Base-by-base conservation (phyloP, 1,140 invertebrate species). In the Meloidogyne floridensis region DNA sequence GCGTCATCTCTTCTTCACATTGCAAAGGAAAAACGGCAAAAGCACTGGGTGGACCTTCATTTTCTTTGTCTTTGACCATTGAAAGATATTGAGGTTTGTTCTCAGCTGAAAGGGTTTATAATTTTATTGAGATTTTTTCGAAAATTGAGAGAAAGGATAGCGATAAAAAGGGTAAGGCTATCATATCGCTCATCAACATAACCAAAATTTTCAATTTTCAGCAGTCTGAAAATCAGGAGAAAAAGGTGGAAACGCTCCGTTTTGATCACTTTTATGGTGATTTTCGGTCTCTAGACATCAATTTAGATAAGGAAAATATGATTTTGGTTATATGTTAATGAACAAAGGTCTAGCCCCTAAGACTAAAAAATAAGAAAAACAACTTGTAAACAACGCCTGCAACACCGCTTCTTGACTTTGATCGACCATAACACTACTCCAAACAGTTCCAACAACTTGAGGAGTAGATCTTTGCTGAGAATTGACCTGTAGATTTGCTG, bases 371-470 rank as follows among this genome's bases (percentile, higher is more conserved):
- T 2, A 51, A 1, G 32, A 32, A 32, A 32, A 9, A 81, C 18
- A 51, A 84, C 72, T 82, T 56, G 13, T 51, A 42, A 83, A 83
- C 51, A 83, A 65, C 5, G 73, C 54, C 51, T 83, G 82, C 7
- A 83, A 54, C 15, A 83, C 81, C 15, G 80, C 82, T 9, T 56
- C 72, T 32, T 75, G 79, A n/a, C 43, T 72, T 69, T 83, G 82
- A 42, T 83, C 82, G 18, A 83, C 73, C 82, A 83, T 47, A 20
- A 72, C 74, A 59, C 65, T 72, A 51, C 81, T 83, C 82, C 83
- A 84, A 54, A 84, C 78, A 9, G 84, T 84, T 4, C 81, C 83
- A 20, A 84, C 84, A 70, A 84, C 65, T 72, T 65, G 84, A 10
- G 81, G 72, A 2, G 47, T 8, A 9, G 9, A 43, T 32, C 32